Conservation (phyloP, 2,888 invertebrate genomes). For the Macropis europaea region DNA sequence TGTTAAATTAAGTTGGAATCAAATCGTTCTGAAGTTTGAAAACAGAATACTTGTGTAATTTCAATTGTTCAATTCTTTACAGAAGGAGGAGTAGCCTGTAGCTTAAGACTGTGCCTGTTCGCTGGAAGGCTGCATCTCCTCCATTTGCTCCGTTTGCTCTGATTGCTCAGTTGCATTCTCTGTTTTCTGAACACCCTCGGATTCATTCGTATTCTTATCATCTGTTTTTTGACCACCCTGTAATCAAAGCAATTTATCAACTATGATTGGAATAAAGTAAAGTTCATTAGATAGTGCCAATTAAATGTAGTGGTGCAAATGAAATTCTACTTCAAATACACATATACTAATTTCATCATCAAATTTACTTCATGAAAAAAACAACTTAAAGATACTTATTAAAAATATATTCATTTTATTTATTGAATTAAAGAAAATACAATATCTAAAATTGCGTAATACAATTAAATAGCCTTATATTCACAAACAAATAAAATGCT, state of each 20-base stretch:
- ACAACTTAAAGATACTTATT: background rate
- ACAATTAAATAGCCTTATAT: too few relatives aligned
- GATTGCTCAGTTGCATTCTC: slow-evolving; percentile 76
- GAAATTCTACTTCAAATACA: background rate
- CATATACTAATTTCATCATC: background rate
- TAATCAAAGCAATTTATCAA: slow-evolving; percentile 77
- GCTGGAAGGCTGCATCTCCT: slow-evolving; percentile 78
- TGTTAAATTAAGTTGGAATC: slow-evolving; percentile 29
- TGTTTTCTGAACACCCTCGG: slow-evolving; percentile 78
- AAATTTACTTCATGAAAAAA: background rate
- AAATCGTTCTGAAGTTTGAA: slow-evolving; percentile 69
- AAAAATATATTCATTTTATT: too few relatives aligned
- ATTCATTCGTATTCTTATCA: slow-evolving; percentile 77
- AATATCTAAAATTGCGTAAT: too few relatives aligned
- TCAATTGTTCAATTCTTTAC: slow-evolving; percentile 62
- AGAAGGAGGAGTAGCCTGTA: slow-evolving; percentile 77
- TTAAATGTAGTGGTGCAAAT: slow-evolving; percentile 34
- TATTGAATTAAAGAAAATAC: too few relatives aligned
- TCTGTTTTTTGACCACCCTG: slow-evolving; percentile 78
- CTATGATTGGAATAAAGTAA: slow-evolving; percentile 17
- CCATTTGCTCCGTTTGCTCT: slow-evolving; percentile 75
- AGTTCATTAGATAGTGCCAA: slow-evolving; percentile 29
- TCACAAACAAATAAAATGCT: too few relatives aligned
- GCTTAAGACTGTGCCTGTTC: slow-evolving; percentile 79
- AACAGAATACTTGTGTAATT: slow-evolving; percentile 64